Conservation (phyloP, 2,113 vertebrate species). For the Pantherophis guttatus region DNA sequence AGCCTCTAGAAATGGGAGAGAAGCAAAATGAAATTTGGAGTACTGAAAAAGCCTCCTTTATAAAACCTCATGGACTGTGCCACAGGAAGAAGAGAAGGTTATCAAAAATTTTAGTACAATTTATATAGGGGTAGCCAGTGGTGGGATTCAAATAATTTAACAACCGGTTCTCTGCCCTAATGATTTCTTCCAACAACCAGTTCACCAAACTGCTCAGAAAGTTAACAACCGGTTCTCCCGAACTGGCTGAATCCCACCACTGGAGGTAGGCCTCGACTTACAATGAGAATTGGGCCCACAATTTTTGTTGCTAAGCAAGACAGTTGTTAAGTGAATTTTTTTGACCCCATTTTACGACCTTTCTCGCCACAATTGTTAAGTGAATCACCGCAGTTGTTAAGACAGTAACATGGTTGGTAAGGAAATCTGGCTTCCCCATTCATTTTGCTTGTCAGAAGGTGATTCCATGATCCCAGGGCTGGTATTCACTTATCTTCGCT, state of each 20-base stretch:
- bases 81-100: constrained; percentile 35
- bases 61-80: constrained; percentile 10
- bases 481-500: no score
- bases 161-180: no score
- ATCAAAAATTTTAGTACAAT: constrained; percentile 11
- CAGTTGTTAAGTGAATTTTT: not conserved
- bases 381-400: not conserved
- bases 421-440: not conserved
- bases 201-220: no score
- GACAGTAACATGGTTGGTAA: not conserved
- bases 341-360: not conserved
- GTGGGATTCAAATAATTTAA: no score
- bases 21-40: constrained; percentile 45
- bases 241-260: no score
- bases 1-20: constrained; percentile 42
- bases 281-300: not conserved
- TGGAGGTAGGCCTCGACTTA: not conserved
- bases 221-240: no score
- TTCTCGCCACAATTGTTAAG: not conserved
- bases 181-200: no score
- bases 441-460: not conserved
- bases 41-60: constrained; percentile 47
- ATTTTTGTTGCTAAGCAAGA: not conserved
- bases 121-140: not conserved
- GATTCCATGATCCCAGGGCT: not conserved